Conservation (phyloP, 2,888 invertebrate genomes). For the Drosophila acutilabella region DNA sequence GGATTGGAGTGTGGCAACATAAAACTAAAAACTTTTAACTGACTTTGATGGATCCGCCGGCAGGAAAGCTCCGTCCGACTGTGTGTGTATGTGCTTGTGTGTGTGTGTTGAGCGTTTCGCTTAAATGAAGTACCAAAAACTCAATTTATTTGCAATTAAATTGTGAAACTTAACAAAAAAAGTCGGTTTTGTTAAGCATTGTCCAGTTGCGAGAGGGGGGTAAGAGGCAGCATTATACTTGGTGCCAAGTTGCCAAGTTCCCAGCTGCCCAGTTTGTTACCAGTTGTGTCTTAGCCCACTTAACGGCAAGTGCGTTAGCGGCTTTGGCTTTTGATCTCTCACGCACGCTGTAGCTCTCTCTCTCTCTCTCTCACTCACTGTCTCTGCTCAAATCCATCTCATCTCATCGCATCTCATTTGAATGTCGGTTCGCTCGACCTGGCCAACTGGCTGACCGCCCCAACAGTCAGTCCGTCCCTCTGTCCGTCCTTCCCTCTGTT, state of each 20-base stretch:
- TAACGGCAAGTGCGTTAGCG: constrained; percentile 71
- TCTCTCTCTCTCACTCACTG: background rate
- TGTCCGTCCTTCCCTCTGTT: constrained; percentile 55
- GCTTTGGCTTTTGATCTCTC: constrained; percentile 68
- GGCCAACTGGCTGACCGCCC: constrained; percentile 32
- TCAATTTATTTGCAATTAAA: constrained; percentile 85
- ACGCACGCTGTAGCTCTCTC: constrained; percentile 33
- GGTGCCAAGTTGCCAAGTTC: constrained; percentile 28
- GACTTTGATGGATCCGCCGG: constrained; percentile 76
- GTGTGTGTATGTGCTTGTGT: constrained; percentile 38
- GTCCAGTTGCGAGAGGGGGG: constrained; percentile 33
- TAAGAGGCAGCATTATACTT: constrained; percentile 8
- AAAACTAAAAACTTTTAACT: constrained; percentile 51
- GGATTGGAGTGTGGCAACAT: constrained; percentile 17
- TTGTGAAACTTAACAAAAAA: constrained; percentile 62
- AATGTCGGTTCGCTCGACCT: constrained; percentile 63
- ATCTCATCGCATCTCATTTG: constrained; percentile 68
- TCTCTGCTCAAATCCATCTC: constrained; percentile 24
- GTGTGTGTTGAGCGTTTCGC: constrained; percentile 74
- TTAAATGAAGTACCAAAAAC: constrained; percentile 84
- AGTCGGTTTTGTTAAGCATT: constrained; percentile 43
- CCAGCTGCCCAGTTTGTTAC: constrained; percentile 36
- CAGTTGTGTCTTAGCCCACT: constrained; percentile 34
- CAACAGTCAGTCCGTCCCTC: constrained; percentile 44
- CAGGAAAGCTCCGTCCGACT: constrained; percentile 14